Base-by-base conservation (phyloP, 2,888 invertebrate genomes). In the Ophonus ardosiacus region DNA sequence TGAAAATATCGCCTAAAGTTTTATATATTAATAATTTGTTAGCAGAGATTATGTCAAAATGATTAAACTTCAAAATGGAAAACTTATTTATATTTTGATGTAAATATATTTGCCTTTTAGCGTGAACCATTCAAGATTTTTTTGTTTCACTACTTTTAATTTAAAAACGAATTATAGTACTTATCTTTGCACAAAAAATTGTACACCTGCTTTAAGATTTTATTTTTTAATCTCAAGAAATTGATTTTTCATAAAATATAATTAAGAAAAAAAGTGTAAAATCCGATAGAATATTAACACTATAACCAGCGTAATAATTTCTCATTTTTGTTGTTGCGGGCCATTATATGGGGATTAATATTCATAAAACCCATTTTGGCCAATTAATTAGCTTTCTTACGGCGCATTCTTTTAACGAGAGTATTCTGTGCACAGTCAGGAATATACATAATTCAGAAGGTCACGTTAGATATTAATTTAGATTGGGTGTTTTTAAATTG, bases 381-480 rank as follows among this genome's bases (percentile, higher is more conserved):
- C 68, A 68, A 68, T 68, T 68, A 68, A 68, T 68, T 68, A 68
- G 31, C n/a, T 31, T 7, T 68, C 31, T 68, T n/a, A 31, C 68
- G n/a, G 24, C 68, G 31, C 68, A 68, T 68, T 68, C 68, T 68
- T 68, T 68, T 68, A 68, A 68, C 38, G 68, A 68, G 68, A 68
- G 68, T 15, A 68, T 68, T 68, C 68, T 68, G 68, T 68, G 68
- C 68, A 68, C n/a, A 31, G 68, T 68, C 68, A 68, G 68, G 68
- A 68, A 24, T n/a, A 68, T 68, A 38, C 68, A 68, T 68, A 68
- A 68, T 68, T 68, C 68, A 68, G 68, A 81, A 81, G 81, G 81
- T 81, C 68, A 68, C 43, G 81, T 81, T 68, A 81, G 81, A 81
- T 81, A 81, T 81, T 81, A 81, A 81, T 81, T 81, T 81, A 81